A percentile compares a stretch with the other conserved stretches of the same genome.
These are phyloP conservation scores for Camponotus floridanus DNA, from an alignment of 1,140 invertebrate species.

Conservation along the genomic window DNA sequence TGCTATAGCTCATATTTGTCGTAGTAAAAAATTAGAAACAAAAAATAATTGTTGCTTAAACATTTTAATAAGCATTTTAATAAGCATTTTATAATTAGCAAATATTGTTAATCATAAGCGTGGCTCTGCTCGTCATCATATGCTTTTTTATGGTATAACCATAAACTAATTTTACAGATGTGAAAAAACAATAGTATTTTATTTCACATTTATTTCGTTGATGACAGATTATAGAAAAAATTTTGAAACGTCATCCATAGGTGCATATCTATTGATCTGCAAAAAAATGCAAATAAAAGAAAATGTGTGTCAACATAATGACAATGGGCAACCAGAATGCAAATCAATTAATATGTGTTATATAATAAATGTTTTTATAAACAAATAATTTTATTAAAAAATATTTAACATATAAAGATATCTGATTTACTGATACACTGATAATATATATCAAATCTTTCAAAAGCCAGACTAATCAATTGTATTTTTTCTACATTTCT, in stretches of 20 bases:
- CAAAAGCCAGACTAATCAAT: too few species aligned
- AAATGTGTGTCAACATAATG: conserved; percentile 63
- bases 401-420: background rate
- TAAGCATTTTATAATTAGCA: background rate
- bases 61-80: too few species aligned
- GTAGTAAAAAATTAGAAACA: background rate
- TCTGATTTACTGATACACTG: background rate
- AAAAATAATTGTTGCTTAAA: background rate
- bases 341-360: conserved; percentile 2
- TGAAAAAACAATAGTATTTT: conserved; percentile 67
- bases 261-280: conserved; percentile 76
- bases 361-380: background rate
- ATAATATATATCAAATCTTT: background rate
- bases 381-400: background rate
- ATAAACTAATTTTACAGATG: background rate
- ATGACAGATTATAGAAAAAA: conserved; percentile 71
- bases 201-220: conserved; percentile 72
- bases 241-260: conserved; percentile 76
- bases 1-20: background rate
- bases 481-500: too few species aligned
- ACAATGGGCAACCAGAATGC: background rate
- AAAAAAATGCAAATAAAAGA: conserved; percentile 70
- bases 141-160: background rate
- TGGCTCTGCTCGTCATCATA: background rate
- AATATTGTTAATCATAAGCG: background rate